These are phyloP conservation scores for Jaculus jaculus DNA, from an alignment of 2,113 vertebrate species.

Conservation along the genomic window DNA sequence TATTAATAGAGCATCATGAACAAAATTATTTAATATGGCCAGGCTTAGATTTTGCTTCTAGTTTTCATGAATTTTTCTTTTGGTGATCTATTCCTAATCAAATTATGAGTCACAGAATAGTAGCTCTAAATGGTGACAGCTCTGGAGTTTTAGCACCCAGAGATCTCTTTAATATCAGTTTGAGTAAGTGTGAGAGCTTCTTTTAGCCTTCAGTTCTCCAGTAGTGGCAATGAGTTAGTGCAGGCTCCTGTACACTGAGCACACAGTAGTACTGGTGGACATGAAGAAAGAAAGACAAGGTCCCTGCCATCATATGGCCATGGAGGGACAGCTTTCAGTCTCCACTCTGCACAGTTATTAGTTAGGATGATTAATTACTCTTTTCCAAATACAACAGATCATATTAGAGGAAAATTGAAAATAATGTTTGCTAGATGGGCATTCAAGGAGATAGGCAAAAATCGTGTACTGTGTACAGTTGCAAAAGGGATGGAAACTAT, in stretches of 20 bases:
- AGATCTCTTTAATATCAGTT: neutral
- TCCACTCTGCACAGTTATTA: too few relatives aligned
- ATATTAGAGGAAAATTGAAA: neutral
- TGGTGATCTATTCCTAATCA: neutral
- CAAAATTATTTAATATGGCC: too few relatives aligned
- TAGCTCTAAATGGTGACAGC: neutral
- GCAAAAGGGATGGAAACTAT: neutral
- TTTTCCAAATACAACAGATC: neutral
- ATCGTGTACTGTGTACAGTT: neutral
- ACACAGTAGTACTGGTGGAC: neutral
- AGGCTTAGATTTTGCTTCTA: neutral
- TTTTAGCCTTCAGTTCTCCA: neutral
- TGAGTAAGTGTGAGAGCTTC: neutral
- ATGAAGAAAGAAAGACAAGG: fast-evolving
- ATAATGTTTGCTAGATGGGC: neutral
- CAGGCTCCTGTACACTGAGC: neutral
- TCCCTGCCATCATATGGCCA: neutral
- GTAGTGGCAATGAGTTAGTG: fast-evolving
- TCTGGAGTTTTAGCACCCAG: neutral
- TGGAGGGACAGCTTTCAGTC: neutral
- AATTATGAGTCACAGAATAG: neutral
- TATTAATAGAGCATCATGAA: neutral
- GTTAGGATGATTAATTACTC: neutral
- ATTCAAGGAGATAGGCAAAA: neutral
- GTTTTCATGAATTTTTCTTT: neutral